These are phyloP conservation scores for Numenius phaeopus DNA, from an alignment of 2,797 vertebrate genomes.

Conservation along the genomic window DNA sequence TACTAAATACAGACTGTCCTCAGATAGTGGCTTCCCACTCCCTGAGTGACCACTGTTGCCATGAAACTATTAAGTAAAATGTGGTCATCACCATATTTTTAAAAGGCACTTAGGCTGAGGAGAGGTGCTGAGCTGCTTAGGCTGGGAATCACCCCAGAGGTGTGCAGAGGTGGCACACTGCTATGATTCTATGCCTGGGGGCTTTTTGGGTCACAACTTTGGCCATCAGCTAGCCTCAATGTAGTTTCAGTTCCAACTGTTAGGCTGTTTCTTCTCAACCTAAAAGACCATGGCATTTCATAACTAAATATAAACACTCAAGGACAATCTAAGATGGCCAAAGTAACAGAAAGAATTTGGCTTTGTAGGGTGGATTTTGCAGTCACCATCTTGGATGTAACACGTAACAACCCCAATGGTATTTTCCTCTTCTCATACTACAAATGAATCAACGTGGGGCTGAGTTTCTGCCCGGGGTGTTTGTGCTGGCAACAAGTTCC, in stretches of 20 bases:
- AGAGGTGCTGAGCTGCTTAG: neutral
- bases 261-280: neutral
- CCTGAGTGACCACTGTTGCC: neutral
- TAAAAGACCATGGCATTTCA: neutral
- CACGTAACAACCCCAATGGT: neutral
- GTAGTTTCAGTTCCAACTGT: neutral
- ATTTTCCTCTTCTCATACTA: neutral
- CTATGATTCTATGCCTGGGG: neutral
- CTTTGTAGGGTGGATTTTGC: neutral
- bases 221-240: neutral
- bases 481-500: accelerated
- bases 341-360: neutral
- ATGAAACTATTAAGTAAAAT: neutral
- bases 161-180: neutral
- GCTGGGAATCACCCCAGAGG: neutral
- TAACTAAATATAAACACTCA: neutral
- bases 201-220: neutral
- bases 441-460: neutral
- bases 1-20: neutral
- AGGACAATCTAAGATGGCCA: neutral
- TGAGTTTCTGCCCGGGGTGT: neutral
- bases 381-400: neutral
- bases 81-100: neutral
- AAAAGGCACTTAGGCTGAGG: neutral
- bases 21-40: neutral